Percentiles rank a stretch among this genome's conserved stretches.
These are phyloP conservation scores for Poeciliopsis infans DNA, from an alignment of 2,797 vertebrate species.

Conservation along the genomic window DNA sequence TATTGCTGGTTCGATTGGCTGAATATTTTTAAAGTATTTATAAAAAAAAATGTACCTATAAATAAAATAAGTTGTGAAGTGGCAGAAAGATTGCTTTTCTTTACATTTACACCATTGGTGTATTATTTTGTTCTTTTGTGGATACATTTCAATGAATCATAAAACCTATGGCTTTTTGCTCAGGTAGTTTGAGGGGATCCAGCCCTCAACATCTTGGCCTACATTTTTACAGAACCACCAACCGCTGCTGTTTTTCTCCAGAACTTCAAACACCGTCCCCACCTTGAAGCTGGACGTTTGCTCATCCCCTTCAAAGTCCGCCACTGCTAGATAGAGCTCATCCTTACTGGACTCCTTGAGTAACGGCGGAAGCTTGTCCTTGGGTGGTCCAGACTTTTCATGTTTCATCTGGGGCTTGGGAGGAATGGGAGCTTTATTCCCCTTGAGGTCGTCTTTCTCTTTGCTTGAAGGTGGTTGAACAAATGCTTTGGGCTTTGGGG, in stretches of 20 bases:
- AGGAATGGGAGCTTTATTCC: conserved; percentile 75
- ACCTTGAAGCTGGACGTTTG: conserved; percentile 93
- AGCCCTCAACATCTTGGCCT: conserved; percentile 90
- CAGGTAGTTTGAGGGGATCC: conserved; percentile 99
- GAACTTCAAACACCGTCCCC: conserved; percentile 93
- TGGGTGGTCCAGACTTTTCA: conserved; percentile 85
- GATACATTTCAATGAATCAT: conserved; percentile 10
- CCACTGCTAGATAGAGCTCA: conserved; percentile 91
- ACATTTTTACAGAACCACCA: conserved; percentile 99
- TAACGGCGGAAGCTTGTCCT: conserved; percentile 83
- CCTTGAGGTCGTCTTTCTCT: conserved; percentile 85
- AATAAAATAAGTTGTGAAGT: conserved; percentile 60
- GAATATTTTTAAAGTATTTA: conserved; percentile 63
- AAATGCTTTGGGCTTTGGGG: conserved; percentile 87
- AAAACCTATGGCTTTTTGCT: conserved; percentile 89
- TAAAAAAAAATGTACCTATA: conserved; percentile 74
- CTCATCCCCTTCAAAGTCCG: conserved; percentile 94
- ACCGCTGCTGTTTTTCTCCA: conserved; percentile 91
- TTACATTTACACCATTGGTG: conserved; percentile 34
- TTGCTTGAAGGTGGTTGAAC: conserved; percentile 62
- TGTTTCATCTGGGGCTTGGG: conserved; percentile 83
- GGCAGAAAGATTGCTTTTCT: conserved; percentile 39
- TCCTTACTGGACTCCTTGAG: conserved; percentile 83
- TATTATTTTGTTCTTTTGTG: conserved; percentile 13
- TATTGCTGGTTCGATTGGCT: conserved; percentile 71